phyloP scores from a whole-genome alignment of 2,113 vertebrate genomes.

The rat (Rattus norvegicus) region DNA sequence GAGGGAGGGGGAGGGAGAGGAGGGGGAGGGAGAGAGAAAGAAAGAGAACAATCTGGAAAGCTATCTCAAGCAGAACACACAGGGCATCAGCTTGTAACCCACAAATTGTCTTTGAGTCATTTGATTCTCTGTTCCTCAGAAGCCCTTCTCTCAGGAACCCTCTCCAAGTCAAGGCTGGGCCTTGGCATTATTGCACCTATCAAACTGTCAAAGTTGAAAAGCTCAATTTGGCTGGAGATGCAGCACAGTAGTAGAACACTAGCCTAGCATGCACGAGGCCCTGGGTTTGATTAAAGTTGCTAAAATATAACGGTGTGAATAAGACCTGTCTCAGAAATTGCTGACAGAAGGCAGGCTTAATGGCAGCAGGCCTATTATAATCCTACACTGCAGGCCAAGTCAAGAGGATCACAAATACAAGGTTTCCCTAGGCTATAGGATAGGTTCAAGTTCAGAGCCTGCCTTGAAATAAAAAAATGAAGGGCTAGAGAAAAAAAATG shows the following conservation, averaged over 20 bases:
- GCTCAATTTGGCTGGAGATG: background rate
- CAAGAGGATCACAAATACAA: background rate
- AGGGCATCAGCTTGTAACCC: too few relatives aligned
- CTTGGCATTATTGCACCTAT: background rate
- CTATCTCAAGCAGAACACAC: too few relatives aligned
- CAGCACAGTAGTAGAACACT: background rate
- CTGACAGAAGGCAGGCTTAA: background rate
- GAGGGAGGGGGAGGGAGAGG: too few relatives aligned
- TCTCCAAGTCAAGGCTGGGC: too few relatives aligned
- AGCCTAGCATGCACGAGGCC: background rate
- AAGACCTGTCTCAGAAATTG: slow-evolving; percentile 10
- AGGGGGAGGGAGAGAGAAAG: too few relatives aligned
- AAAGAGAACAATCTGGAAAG: too few relatives aligned
- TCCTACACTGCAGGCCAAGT: background rate
- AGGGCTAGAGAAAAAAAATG: background rate
- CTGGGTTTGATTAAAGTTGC: background rate
- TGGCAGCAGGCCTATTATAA: background rate
- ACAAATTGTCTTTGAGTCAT: too few relatives aligned
- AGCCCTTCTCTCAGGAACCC: too few relatives aligned
- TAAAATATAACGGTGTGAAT: background rate
- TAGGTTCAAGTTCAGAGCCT: background rate
- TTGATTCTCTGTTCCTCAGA: too few relatives aligned
- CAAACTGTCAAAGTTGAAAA: slow-evolving; percentile 39
- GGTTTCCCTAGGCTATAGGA: background rate
- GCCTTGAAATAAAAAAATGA: background rate